A percentile compares a stretch with the other conserved stretches of the same genome.
Conservation (phyloP, 2,888 invertebrate species). For the Epirrhoe alternata region DNA sequence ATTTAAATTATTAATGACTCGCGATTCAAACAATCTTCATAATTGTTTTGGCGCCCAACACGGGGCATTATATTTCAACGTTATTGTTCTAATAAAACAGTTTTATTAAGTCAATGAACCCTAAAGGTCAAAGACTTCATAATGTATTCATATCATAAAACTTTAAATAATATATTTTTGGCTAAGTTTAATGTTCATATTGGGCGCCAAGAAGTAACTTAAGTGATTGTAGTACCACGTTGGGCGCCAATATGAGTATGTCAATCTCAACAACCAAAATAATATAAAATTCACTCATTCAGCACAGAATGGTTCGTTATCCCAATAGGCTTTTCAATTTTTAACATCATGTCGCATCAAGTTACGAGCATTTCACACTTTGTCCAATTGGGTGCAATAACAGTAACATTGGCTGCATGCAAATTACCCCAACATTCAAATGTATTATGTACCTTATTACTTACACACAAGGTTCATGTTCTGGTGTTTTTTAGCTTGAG, state of each 20-base stretch:
- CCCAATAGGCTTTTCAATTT: constrained; percentile 42
- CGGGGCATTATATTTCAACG: constrained; percentile 16
- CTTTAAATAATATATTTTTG: not conserved
- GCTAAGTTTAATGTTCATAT: not conserved
- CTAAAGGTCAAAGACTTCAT: constrained; percentile 3
- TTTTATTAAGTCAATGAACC: constrained; percentile 21
- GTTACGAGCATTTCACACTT: constrained; percentile 41
- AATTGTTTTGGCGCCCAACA: constrained; percentile 19
- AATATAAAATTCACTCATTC: constrained; percentile 34
- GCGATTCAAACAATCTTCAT: constrained; percentile 10
- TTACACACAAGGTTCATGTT: constrained; percentile 4
- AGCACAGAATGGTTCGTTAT: constrained; percentile 35
- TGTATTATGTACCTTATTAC: constrained; percentile 12
- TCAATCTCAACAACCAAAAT: not conserved
- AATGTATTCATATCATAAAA: not conserved
- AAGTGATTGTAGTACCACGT: not conserved
- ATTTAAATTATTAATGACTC: constrained; percentile 2
- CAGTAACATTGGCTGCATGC: constrained; percentile 44
- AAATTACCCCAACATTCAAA: constrained; percentile 31
- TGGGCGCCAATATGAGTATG: not conserved
- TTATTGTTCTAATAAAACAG: constrained; percentile 10
- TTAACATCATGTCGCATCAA: constrained; percentile 41
- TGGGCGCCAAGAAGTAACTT: not conserved
- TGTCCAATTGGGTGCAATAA: constrained; percentile 45
- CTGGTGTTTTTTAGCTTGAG: not conserved